Base-by-base conservation (phyloP, 2,888 invertebrate genomes). In the Eudasyphora cyanicolor region DNA sequence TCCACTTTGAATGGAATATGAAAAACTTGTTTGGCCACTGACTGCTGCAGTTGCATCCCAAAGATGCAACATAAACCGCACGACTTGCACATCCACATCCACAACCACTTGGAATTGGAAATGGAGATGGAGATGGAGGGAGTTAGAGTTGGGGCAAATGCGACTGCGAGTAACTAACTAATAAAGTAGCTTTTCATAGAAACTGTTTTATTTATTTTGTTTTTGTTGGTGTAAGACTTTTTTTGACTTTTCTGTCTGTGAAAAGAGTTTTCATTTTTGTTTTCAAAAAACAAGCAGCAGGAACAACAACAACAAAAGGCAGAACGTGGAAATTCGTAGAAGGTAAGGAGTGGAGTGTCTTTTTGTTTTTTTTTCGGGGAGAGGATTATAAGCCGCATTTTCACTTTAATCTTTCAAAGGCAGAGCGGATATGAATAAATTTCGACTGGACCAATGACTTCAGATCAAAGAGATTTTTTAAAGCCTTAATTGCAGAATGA, bases 11-110 rank as follows among this genome's bases (percentile, higher is more conserved):
- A 67, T 67, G 67, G 24, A 42, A 67, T 38, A 71, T n/a, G 79
- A 80, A 79, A 83, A 77, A 83, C 79, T 74, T 21, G 82, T 83
- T 77, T 77, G 62, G 76, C 76, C 69, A 42, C 35, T 32, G 74
- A 42, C 64, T 24, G 49, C 12, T 62, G 62, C n/a, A 71, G n/a
- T n/a, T 45, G 57, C 4, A 45, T 71, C 29, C 29, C 19, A 76
- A 77, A 67, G 38, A 74, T 21, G 60, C 10, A 45, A 8, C 35
- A 38, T 70, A 82, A 71, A 70, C 45, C 19, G 78, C 51, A 54
- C 38, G 21, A 54, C n/a, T 42, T 38, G 32, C n/a, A n/a, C 8
- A 64, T 17, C 38, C 35, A n/a, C n/a, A n/a, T n/a, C n/a, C n/a
- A n/a, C n/a, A n/a, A n/a, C n/a, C n/a, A n/a, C n/a, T n/a, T n/a